Conservation (phyloP, 1,140 invertebrate species). For the Protaetia brevitarsis region DNA sequence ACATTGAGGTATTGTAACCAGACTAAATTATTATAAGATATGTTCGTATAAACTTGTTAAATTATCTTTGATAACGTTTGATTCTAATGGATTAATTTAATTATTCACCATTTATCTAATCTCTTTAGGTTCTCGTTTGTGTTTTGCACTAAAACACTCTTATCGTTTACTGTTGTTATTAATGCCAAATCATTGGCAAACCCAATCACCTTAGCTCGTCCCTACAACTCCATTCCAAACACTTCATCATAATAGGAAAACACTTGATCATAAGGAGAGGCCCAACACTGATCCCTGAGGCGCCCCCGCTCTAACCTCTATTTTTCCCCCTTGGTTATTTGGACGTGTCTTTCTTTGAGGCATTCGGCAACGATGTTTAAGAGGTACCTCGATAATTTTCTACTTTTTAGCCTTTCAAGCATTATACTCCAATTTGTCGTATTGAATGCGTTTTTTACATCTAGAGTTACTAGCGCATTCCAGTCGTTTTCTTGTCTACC, state of each 20-base stretch:
- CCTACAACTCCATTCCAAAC: background rate
- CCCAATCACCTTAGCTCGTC: background rate
- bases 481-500: background rate
- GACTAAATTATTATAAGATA: no score
- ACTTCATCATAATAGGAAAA: background rate
- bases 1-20: no score
- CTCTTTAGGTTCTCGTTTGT: no score
- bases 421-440: background rate
- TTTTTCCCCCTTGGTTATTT: background rate
- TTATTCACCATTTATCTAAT: no score
- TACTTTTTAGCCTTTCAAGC: background rate
- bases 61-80: no score
- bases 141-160: no score
- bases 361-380: background rate
- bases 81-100: no score
- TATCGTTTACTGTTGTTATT: background rate
- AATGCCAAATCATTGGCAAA: background rate
- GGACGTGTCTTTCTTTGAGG: background rate
- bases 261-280: no score
- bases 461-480: background rate
- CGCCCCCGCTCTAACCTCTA: no score
- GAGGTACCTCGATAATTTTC: background rate
- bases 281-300: no score
- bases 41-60: no score
- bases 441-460: background rate